A percentile compares a stretch with the other conserved stretches of the same genome.
Evolutionary conservation across 2,113 vertebrate species (phyloP).

Genomic region (Pampusana beccarii): DNA sequence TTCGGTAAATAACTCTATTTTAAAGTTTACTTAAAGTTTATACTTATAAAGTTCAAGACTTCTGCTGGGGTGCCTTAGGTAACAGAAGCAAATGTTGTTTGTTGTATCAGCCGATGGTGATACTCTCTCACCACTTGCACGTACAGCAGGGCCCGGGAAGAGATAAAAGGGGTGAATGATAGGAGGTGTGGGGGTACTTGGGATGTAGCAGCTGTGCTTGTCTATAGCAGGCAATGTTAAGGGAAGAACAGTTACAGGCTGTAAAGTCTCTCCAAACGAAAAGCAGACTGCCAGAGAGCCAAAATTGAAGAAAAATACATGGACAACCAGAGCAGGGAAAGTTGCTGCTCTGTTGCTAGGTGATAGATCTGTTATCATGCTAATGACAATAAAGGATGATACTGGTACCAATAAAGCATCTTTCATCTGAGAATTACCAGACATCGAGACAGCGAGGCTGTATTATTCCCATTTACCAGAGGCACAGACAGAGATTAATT

Average conservation of each 20-base stretch:
- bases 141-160: accelerated
- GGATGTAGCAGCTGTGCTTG: not conserved
- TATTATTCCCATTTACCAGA: constrained; percentile 25
- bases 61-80: not conserved
- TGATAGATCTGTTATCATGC: constrained; percentile 57
- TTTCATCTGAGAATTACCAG: constrained; percentile 54
- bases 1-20: not conserved
- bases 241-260: not conserved
- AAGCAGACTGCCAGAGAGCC: not conserved
- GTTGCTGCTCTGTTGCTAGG: constrained; percentile 60
- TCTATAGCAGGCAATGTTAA: not conserved
- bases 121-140: not conserved
- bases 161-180: not conserved
- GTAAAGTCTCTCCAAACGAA: not conserved
- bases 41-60: not conserved
- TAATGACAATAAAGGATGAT: constrained; percentile 60
- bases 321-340: not conserved
- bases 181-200: not conserved
- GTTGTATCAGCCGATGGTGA: not conserved
- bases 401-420: constrained; percentile 57
- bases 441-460: constrained; percentile 34
- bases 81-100: not conserved
- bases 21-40: not conserved
- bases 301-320: not conserved
- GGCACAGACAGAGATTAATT: constrained; percentile 46